Evolutionary conservation across 35 echinoderm and acorn worm genomes (phyloP).

Genomic region (Heliocidaris tuberculata): DNA sequence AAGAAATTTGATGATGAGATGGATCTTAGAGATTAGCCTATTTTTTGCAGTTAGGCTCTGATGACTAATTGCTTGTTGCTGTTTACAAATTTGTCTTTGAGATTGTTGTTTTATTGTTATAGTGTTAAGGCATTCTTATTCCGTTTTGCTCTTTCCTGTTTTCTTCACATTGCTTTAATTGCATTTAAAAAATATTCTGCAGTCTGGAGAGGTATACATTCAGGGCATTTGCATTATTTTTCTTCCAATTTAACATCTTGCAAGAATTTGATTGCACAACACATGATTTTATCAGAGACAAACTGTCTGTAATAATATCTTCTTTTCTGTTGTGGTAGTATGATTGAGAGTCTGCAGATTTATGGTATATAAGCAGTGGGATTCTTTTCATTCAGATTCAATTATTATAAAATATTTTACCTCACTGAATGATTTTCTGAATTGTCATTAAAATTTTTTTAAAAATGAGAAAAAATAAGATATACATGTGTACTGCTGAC

Average conservation of each 20-base stretch:
- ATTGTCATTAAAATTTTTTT: too few relatives aligned
- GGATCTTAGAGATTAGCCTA: too few relatives aligned
- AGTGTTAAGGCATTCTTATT: neutral
- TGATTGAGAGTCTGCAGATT: too few relatives aligned
- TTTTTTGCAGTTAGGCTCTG: too few relatives aligned
- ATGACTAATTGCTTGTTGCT: neutral
- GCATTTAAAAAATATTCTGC: neutral
- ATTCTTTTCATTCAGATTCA: too few relatives aligned
- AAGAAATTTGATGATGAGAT: neutral
- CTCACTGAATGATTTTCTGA: too few relatives aligned
- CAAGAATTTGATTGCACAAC: neutral
- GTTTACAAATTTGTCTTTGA: neutral
- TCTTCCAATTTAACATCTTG: neutral
- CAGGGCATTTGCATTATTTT: neutral
- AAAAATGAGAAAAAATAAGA: too few relatives aligned
- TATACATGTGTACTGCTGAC: neutral
- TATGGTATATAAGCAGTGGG: too few relatives aligned
- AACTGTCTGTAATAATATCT: neutral
- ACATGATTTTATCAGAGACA: neutral
- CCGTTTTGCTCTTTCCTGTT: neutral
- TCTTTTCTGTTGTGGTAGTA: neutral
- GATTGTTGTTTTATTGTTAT: neutral
- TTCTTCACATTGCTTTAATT: constrained; percentile 37
- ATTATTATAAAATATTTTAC: too few relatives aligned
- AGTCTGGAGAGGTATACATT: constrained; percentile 56